phyloP scores from a whole-genome alignment of 2,113 vertebrate species.

The Sebastes schlegelii region DNA sequence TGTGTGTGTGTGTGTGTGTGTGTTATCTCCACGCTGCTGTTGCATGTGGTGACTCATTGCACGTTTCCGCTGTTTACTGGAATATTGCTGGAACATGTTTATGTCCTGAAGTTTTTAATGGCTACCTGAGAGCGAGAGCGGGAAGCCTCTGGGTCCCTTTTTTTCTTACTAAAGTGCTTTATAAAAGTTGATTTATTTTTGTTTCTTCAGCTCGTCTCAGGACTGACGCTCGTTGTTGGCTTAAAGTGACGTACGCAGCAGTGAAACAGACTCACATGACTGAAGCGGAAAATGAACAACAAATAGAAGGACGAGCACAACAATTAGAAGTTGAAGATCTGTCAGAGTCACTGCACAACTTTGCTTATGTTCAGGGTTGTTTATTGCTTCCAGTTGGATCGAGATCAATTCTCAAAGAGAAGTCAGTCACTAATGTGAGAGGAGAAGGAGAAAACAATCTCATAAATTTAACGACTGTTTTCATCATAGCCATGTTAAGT shows the following conservation, averaged over 20 bases:
- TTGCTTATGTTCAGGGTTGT: slow-evolving; percentile 5
- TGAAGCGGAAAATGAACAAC: slow-evolving; percentile 13
- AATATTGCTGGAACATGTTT: slow-evolving; percentile 76
- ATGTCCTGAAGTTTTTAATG: slow-evolving; percentile 72
- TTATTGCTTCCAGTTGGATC: background rate
- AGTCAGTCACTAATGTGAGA: background rate
- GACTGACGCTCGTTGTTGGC: slow-evolving; percentile 25
- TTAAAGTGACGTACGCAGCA: slow-evolving; percentile 31
- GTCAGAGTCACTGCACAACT: slow-evolving; percentile 3
- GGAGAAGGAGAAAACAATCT: background rate
- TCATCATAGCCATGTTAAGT: background rate
- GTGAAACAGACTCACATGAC: slow-evolving; percentile 24
- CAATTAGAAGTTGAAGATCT: background rate
- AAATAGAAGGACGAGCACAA: slow-evolving; percentile 2
- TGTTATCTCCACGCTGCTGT: slow-evolving; percentile 51
- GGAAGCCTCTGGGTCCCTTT: slow-evolving; percentile 55
- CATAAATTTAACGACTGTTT: background rate
- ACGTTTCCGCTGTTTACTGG: slow-evolving; percentile 76
- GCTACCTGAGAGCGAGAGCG: slow-evolving; percentile 70
- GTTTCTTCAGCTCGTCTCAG: slow-evolving; percentile 8
- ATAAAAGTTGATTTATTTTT: slow-evolving; percentile 67
- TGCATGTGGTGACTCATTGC: slow-evolving; percentile 67
- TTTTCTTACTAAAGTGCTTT: slow-evolving; percentile 56
- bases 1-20: slow-evolving; percentile 70
- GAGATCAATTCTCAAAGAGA: background rate